Base-by-base conservation (phyloP, 2,888 invertebrate genomes). In the Ochlodes sylvanus region DNA sequence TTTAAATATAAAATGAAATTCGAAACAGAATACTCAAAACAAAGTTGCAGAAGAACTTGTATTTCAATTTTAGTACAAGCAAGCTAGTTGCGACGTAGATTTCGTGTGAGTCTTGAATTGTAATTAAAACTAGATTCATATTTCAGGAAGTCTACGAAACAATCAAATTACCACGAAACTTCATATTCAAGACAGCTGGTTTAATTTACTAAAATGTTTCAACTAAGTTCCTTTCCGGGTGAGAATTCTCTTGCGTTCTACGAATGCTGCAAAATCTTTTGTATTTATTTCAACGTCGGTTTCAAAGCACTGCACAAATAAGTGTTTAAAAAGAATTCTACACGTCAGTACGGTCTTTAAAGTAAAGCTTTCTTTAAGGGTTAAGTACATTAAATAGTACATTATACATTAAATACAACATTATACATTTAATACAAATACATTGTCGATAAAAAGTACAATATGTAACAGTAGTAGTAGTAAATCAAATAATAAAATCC, bases 201-300 rank as follows among this genome's bases (percentile, higher is more conserved):
- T 50, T 61, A 61, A 50, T 61, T 61, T 61, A 50, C 32, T 50
- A 34, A 19, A 61, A 61, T 50, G 61, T 50, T 61, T 61, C 47
- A 47, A 58, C 27, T 10, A 42, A 56, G 44, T 60, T 34, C 27
- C 15, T 19, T 14, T 61, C 61, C 47, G 10, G 34, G 47, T 32
- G 61, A 60, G 19, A 32, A 63, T 63, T 63, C 42, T 52, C 32
- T 34, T 32, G 34, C 47, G 1, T 52, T 21, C 34, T 38, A 42
- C 27, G 41, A 54, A 63, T 15, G 41, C 55, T 55, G 42, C 42
- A 63, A 27, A 42, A 42, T 55, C 27, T 63, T 63, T 63, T 63
- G 42, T 42, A 63, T 42, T 63, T 55, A 63, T 63, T 63, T 55
- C 27, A 52, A 41, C 41, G 52, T 38, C 34, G 54, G 52, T 41